Evolutionary conservation across 2,888 invertebrate species (phyloP), one percentile per base, ranked within the genome.

Genomic region (Oligia fasciuncula): DNA sequence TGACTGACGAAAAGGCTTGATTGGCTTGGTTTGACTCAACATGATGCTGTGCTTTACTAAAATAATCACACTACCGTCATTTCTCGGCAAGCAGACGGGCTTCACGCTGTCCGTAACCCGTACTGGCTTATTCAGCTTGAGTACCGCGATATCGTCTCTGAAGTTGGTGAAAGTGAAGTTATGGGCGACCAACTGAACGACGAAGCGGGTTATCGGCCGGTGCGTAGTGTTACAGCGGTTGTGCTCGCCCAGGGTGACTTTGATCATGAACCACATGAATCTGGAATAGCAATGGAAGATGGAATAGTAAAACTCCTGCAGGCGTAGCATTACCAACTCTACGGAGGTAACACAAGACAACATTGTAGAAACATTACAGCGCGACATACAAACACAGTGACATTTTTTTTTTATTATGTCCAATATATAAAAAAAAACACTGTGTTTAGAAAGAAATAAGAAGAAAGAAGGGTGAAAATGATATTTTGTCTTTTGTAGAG

Each of bases 261-360:
- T 98, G 91, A 99, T 98, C 98, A 99, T 98, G 95, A 98, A 98
- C 98, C 98, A 98, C 98, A 98, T 98, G 92, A 98, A 98, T 81
- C 98, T 98, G 95, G 79, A 72, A 81, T 3, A 69, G 9, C 0
- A 54, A 54, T 19, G 46, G 13, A 62, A 78, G 49, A 54, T 19
- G 46, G 13, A 62, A 78, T 40, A 69, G 13, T 23, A 67, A 65
- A 40, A 65, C 65, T 19, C 19, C 11, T 35, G 9, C 19, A 2
- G 4, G 19, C 19, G 19, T 11, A 65, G 19, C 65, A 65, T 65
- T 4, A 35, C 35, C 35, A 65, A 19, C 35, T 35, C 19, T 35
- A 40, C 1, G 65, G 19, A 4, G 35, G 19, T 23, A 19, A 40
- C 40, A 13, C 23, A 65, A 40, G 6, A 40, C 65, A 40, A 23